Conservation (phyloP, 2,797 vertebrate species). For the Hydrophis major region DNA sequence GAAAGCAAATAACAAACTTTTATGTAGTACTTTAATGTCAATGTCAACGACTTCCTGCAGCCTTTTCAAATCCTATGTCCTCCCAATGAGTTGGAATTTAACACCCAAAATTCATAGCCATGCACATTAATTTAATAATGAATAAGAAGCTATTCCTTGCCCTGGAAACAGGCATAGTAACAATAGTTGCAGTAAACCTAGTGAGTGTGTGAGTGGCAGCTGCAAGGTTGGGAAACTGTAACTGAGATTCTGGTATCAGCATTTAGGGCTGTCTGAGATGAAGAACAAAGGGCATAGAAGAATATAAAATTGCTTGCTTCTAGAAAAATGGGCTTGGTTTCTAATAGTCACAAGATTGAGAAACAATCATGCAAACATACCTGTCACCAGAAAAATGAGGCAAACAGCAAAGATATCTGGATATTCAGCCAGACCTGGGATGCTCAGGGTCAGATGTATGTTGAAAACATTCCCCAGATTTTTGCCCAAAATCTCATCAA, state of each 20-base stretch:
- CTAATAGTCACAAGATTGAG: not conserved
- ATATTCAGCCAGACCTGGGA: slow-evolving; percentile 79
- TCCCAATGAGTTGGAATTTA: not conserved
- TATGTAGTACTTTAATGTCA: not conserved
- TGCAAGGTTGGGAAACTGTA: not conserved
- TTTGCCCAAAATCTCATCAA: slow-evolving; percentile 82
- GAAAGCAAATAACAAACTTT: not conserved
- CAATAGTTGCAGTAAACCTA: not conserved
- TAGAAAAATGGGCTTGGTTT: not conserved
- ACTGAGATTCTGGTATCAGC: not conserved
- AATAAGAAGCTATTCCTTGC: not conserved
- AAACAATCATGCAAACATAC: slow-evolving; percentile 53
- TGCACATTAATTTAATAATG: not conserved
- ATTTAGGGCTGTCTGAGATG: not conserved
- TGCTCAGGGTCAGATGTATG: slow-evolving; percentile 65
- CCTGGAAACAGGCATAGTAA: not conserved
- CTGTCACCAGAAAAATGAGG: slow-evolving; percentile 81
- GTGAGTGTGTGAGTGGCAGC: not conserved
- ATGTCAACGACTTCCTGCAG: not conserved
- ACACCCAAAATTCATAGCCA: not conserved
- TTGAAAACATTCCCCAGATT: slow-evolving; percentile 74
- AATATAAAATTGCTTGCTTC: not conserved
- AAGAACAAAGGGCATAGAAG: not conserved
- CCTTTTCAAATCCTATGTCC: not conserved
- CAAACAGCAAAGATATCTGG: slow-evolving; percentile 82